Percentiles rank a stretch among this genome's conserved stretches.
Conservation (phyloP, 2,113 vertebrate genomes). For the Poeciliopsis turrubarensis region DNA sequence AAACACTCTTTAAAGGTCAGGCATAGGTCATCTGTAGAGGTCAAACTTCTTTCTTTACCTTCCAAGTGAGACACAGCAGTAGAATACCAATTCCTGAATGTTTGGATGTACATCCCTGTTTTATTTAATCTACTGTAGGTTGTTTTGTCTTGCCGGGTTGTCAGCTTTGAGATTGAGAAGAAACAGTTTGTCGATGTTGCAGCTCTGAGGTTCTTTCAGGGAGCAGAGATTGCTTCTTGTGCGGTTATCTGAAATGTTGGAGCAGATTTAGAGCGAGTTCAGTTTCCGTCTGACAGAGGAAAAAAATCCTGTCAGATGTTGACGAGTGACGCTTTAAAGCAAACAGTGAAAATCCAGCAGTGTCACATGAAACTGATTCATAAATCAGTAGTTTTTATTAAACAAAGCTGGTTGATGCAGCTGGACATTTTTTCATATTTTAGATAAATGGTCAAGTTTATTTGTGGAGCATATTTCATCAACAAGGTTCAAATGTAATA, state of each 20-base stretch:
- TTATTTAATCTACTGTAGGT: conserved; percentile 39
- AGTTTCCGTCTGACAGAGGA: conserved; percentile 14
- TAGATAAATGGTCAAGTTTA: too few relatives aligned
- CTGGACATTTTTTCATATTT: too few relatives aligned
- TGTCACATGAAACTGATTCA: too few relatives aligned
- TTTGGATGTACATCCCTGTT: conserved; percentile 27
- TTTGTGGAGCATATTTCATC: too few relatives aligned
- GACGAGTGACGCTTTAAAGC: conserved; percentile 22
- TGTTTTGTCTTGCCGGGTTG: conserved; percentile 45
- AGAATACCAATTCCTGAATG: conserved; percentile 33
- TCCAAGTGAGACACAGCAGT: conserved; percentile 2
- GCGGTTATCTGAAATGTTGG: conserved; percentile 20
- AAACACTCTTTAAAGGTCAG: conserved; percentile 44
- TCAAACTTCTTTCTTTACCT: conserved; percentile 25
- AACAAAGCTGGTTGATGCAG: too few relatives aligned
- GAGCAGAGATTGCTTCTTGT: conserved; percentile 26
- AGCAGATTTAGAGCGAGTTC: conserved; percentile 7
- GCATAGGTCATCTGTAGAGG: conserved; percentile 47
- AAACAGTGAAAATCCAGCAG: not conserved
- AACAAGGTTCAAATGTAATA: too few relatives aligned
- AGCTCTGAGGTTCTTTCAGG: conserved; percentile 45
- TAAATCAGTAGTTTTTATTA: not conserved
- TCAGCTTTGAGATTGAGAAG: conserved; percentile 49
- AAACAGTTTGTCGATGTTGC: conserved; percentile 44
- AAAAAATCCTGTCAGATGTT: conserved; percentile 7